Base-by-base conservation (phyloP, 2,888 invertebrate genomes). In the Drosophila neonasuta region DNA sequence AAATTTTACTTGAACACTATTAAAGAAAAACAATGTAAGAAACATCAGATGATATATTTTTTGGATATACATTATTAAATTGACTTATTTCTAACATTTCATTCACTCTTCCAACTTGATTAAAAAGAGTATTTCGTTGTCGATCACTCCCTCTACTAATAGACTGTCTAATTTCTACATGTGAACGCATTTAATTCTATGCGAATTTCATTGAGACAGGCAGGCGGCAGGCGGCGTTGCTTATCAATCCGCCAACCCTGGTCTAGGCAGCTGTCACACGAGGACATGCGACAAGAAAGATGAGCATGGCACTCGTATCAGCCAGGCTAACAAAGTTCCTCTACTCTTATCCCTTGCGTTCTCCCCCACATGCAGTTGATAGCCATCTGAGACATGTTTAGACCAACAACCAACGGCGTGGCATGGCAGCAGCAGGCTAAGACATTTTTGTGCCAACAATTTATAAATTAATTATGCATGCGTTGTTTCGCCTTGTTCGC, bases 401-500 rank as follows among this genome's bases (percentile, higher is more conserved):
- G 66, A 58, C 59, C 69, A 57, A 62, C 45, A 69, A 46, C 8
- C 24, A 15, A 15, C 5, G 6, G 11, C 34, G 29, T 8, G 9
- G 11, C 24, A 24, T 24, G 17, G 54, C 6, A 13, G 54, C 30
- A 45, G 13, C 20, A 34, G 45, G 46, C 45, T 65, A 64, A 74
- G 55, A 63, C 74, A 46, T 62, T 64, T 73, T 66, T 73, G 79
- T 77, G 72, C 64, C 68, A 72, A 74, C 79, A 79, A 79, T 79
- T 78, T 78, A 66, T 74, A 79, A 80, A 79, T 79, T 77, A 79
- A 79, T 79, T 79, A 79, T 70, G 80, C 75, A 79, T 80, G 75
- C 80, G 73, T 61, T 59, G 61, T 52, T 76, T 58, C 30, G 68
- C 57, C 39, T 57, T 65, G 55, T 68, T 39, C 54, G 7, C 42